A percentile compares a stretch with the other conserved stretches of the same genome.
Conservation (phyloP, 2,113 vertebrate species). For the Poecilia latipinna region DNA sequence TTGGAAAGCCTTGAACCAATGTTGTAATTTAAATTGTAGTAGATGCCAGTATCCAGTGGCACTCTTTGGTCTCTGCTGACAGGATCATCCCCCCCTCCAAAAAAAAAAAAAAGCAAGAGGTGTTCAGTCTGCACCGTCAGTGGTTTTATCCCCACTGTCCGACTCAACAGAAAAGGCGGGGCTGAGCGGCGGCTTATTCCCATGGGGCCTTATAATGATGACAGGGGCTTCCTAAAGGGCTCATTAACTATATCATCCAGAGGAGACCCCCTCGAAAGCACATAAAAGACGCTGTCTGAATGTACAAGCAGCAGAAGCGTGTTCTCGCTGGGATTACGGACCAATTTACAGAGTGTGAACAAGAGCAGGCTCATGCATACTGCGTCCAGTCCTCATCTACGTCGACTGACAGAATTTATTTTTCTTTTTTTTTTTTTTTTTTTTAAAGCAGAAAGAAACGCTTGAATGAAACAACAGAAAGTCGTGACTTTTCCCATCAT, state of each 20-base stretch:
- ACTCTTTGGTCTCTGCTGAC: constrained; percentile 9
- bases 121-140: constrained; percentile 11
- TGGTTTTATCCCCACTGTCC: constrained; percentile 28
- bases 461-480: constrained; percentile 6
- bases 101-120: constrained; percentile 5
- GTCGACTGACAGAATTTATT: not conserved
- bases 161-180: constrained; percentile 13
- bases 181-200: constrained; percentile 19
- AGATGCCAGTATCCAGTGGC: not conserved
- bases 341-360: constrained; percentile 65
- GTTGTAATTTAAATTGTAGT: constrained; percentile 3
- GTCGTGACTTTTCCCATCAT: constrained; percentile 47
- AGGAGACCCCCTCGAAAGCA: constrained; percentile 66
- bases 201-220: constrained; percentile 51
- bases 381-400: constrained; percentile 3
- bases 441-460: constrained; percentile 20
- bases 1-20: constrained; percentile 3
- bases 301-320: constrained; percentile 49
- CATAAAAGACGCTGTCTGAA: constrained; percentile 57
- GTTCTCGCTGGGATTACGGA: constrained; percentile 57
- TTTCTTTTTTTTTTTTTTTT: not conserved
- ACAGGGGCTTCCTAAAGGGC: constrained; percentile 59
- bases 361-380: constrained; percentile 31
- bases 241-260: constrained; percentile 69
- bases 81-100: constrained; percentile 20